phyloP scores from a whole-genome alignment of 2,797 vertebrate genomes.

The Avahi laniger region DNA sequence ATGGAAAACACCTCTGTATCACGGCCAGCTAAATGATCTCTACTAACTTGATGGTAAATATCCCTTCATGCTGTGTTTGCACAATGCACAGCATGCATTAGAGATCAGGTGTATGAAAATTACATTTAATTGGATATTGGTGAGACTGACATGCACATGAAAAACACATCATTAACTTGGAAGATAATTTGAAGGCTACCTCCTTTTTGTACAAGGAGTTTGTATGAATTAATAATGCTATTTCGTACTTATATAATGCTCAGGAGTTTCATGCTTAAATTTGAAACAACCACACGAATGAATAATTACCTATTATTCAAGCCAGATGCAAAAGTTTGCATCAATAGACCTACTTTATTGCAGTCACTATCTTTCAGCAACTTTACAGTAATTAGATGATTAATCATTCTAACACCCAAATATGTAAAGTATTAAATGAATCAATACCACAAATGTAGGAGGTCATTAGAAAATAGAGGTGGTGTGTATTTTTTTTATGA shows the following conservation, averaged over 20 bases:
- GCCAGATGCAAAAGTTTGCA: not conserved
- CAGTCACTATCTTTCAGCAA: not conserved
- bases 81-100: constrained; percentile 56
- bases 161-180: constrained; percentile 65
- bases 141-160: constrained; percentile 53
- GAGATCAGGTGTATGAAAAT: constrained; percentile 49
- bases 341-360: not conserved
- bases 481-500: not conserved
- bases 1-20: constrained; percentile 47
- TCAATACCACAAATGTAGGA: not conserved
- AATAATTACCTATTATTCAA: constrained; percentile 3
- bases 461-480: not conserved
- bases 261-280: constrained; percentile 3
- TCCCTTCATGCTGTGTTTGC: constrained; percentile 63
- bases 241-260: not conserved
- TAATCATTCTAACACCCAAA: not conserved
- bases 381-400: not conserved
- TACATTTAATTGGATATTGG: constrained; percentile 62
- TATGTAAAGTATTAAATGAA: constrained; percentile 22
- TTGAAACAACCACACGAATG: not conserved
- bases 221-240: constrained; percentile 30
- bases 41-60: constrained; percentile 62
- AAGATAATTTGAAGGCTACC: constrained; percentile 60
- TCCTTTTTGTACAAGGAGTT: not conserved
- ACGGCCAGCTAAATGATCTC: constrained; percentile 54